Base-by-base conservation (phyloP, 2,888 invertebrate species). In the Hirudinaria manillensis region DNA sequence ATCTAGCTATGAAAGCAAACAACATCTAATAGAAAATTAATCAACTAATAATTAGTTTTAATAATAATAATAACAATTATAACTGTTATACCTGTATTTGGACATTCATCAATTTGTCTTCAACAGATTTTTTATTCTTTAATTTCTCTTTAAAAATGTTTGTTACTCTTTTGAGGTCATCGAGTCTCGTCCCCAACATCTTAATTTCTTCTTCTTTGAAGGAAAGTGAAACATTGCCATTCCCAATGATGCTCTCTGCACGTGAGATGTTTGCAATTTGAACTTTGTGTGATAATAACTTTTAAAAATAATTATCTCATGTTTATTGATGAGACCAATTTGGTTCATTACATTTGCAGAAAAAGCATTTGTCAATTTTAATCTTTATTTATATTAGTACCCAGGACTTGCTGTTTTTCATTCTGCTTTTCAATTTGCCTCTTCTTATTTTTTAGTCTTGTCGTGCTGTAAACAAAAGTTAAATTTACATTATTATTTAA, bases 181-280 rank as follows among this genome's bases (percentile, higher is more conserved):
- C 80, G 55, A 81, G 70, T 77, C 83, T 82, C 80, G 85, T 81
- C 74, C 82, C 81, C 34, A 85, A 77, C 77, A 85, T 84, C 7
- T 84, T 78, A 36, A 85, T 83, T 78, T 85, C 84, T 75, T 85
- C 85, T 75, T 85, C 85, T 45, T 83, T 80, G 0, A 82, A 81
- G 73, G 83, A 82, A 36, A 85, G 79, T 78, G 85, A 84, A 36
- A 85, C 83, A 76, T 85, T 82, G 21, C 85, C 85, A 78, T 83
- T 84, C 66, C 83, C 79, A 45, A 85, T 82, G 83, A 84, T 83
- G 73, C 84, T 82, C 70, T 84, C 85, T 84, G 80, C 24, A 81
- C 75, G 45, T 1, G 10, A 13, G n/a, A 70, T 19, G 21, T 34
- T 27, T 70, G 13, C 61, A 61, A 27, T n/a, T n/a, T n/a, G 24